These are phyloP conservation scores for Aphelocoma californica DNA, from an alignment of 2,797 vertebrate genomes.

Conservation along the genomic window DNA sequence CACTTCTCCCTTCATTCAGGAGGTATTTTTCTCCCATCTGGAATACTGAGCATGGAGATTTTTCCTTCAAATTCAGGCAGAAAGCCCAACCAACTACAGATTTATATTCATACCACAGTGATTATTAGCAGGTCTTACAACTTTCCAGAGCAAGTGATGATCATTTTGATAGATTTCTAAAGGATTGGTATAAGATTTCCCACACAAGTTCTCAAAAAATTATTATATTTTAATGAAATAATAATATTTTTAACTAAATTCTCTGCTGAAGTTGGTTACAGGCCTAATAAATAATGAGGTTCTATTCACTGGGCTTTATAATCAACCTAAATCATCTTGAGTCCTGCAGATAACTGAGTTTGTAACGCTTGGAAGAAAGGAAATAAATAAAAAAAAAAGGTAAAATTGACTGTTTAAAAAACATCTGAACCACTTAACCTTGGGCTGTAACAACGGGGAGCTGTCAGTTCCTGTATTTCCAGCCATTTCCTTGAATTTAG, in stretches of 20 bases:
- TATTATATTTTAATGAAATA: background rate
- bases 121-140: background rate
- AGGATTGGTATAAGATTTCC: background rate
- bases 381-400: background rate
- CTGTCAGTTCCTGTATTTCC: background rate
- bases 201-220: background rate
- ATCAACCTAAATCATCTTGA: background rate
- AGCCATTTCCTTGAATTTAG: background rate
- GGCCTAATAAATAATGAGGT: background rate
- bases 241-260: background rate
- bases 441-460: background rate
- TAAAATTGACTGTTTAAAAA: background rate
- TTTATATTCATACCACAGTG: background rate
- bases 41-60: background rate
- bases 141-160: background rate
- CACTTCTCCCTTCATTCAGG: background rate
- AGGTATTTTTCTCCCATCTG: background rate
- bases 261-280: background rate
- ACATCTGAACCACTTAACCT: background rate
- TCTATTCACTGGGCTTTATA: background rate
- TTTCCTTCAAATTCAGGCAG: background rate
- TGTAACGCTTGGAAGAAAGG: background rate
- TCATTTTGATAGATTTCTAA: background rate
- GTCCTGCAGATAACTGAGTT: background rate
- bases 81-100: background rate